Conservation (phyloP, 2,888 invertebrate species). For the Stenurella melanura region DNA sequence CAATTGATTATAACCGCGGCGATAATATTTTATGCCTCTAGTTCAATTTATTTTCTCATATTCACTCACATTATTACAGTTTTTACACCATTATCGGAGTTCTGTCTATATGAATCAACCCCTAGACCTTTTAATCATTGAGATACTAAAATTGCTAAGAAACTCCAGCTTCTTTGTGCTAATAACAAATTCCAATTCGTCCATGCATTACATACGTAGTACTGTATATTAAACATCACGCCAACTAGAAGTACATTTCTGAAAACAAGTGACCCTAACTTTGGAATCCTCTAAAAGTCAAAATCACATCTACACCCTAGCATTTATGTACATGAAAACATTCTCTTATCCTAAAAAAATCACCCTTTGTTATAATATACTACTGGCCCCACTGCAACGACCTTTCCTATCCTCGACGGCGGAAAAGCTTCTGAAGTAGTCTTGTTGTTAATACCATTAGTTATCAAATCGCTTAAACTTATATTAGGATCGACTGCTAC, state of each 20-base stretch:
- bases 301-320: conserved; percentile 24
- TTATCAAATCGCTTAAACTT: conserved; percentile 77
- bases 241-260: neutral
- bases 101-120: too few relatives aligned
- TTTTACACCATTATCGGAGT: too few relatives aligned
- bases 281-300: conserved; percentile 54
- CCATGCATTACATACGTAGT: too few relatives aligned
- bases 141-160: too few relatives aligned
- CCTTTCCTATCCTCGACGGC: conserved; percentile 78
- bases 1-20: too few relatives aligned
- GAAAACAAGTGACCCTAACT: conserved; percentile 42
- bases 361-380: conserved; percentile 78
- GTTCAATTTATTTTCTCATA: too few relatives aligned
- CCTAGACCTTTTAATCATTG: too few relatives aligned
- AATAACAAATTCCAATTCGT: too few relatives aligned
- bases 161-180: too few relatives aligned
- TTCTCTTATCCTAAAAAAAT: conserved; percentile 5
- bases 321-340: conserved; percentile 42
- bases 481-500: conserved; percentile 80
- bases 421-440: conserved; percentile 64
- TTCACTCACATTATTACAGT: too few relatives aligned
- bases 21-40: too few relatives aligned
- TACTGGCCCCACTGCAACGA: conserved; percentile 85
- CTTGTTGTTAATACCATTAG: conserved; percentile 59
- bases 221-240: too few relatives aligned